These are phyloP conservation scores for Phalacrocorax brasilianus DNA, from an alignment of 2,113 vertebrate species.

Conservation along the genomic window DNA sequence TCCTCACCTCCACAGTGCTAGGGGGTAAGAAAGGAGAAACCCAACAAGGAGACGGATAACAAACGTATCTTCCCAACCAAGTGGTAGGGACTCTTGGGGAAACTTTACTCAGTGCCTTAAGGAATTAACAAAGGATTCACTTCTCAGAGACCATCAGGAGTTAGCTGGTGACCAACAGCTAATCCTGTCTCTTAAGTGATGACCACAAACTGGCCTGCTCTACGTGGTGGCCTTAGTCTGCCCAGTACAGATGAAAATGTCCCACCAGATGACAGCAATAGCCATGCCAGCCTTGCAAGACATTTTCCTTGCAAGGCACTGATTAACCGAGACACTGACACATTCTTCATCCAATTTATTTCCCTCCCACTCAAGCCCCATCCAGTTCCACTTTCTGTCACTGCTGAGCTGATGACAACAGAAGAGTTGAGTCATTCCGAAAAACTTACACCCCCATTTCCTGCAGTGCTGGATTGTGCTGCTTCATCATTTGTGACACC, in stretches of 20 bases:
- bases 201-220: neutral
- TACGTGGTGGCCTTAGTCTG: neutral
- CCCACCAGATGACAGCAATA: neutral
- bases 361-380: neutral
- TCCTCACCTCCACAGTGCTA: neutral
- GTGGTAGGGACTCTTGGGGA: neutral
- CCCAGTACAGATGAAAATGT: neutral
- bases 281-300: neutral
- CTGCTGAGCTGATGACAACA: neutral
- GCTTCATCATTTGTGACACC: neutral
- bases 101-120: neutral
- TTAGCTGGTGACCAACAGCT: neutral
- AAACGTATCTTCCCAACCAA: neutral
- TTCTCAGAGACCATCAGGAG: neutral
- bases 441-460: neutral
- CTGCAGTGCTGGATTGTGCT: neutral
- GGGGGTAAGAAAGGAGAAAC: neutral
- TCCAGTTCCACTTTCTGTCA: neutral
- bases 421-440: slow-evolving; percentile 6
- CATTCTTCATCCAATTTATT: neutral
- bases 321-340: neutral
- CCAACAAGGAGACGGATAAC: accelerated
- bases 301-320: neutral
- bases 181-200: neutral
- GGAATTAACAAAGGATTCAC: neutral